Conservation (phyloP, 2,797 vertebrate genomes). For the Peromyscus aztecus region DNA sequence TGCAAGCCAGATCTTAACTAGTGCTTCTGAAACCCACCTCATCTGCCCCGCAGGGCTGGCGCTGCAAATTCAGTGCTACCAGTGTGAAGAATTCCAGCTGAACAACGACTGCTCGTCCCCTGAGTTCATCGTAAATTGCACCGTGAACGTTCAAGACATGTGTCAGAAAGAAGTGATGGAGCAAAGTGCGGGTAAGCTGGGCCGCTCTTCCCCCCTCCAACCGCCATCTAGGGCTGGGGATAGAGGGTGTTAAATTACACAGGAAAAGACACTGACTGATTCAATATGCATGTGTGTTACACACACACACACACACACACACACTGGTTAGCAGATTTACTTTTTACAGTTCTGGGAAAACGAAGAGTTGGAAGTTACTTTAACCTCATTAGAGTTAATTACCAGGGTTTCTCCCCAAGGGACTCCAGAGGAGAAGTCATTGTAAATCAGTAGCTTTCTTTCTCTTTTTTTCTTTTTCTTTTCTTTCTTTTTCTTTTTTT, state of each 20-base stretch:
- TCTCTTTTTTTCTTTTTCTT: not conserved
- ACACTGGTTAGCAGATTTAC: constrained; percentile 75
- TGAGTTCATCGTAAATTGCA: constrained; percentile 98
- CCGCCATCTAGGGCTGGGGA: too few species aligned
- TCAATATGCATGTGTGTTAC: not conserved
- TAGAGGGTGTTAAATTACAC: not conserved
- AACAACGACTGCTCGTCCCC: constrained; percentile 97
- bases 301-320: not conserved
- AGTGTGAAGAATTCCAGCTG: constrained; percentile 97
- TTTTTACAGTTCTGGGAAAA: constrained; percentile 80
- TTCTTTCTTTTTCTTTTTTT: not conserved
- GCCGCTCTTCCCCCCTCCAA: not conserved
- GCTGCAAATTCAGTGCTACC: constrained; percentile 99
- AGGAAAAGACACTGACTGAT: constrained; percentile 12
- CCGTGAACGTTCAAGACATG: constrained; percentile 98
- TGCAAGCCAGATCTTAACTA: not conserved
- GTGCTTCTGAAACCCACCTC: constrained; percentile 47
- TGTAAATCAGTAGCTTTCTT: constrained; percentile 85
- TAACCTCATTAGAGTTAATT: constrained; percentile 89
- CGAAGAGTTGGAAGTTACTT: constrained; percentile 86
- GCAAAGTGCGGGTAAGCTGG: constrained; percentile 93
- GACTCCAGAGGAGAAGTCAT: constrained; percentile 70
- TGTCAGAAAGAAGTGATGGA: constrained; percentile 99
- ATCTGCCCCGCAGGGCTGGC: constrained; percentile 89
- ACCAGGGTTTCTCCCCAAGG: constrained; percentile 84